A percentile compares a stretch with the other conserved stretches of the same genome.
Conservation (phyloP, 2,888 invertebrate species). For the Erebia epiphron region DNA sequence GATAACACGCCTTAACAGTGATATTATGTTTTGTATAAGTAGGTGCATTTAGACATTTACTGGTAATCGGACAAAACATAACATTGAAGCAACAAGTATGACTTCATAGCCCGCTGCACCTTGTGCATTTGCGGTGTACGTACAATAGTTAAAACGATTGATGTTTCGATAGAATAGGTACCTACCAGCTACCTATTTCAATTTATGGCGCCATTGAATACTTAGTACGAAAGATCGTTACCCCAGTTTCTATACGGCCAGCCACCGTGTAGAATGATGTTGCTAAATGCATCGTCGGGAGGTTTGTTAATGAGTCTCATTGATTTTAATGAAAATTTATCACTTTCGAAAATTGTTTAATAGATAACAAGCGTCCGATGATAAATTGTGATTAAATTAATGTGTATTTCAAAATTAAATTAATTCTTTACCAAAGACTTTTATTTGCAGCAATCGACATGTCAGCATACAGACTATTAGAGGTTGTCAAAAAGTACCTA, state of each 20-base stretch:
- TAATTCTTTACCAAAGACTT: too few species aligned
- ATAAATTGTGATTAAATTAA: neutral
- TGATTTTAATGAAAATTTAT: constrained; percentile 23
- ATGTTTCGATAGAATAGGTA: constrained; percentile 63
- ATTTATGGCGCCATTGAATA: constrained; percentile 74
- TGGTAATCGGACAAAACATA: constrained; percentile 49
- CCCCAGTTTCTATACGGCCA: constrained; percentile 54
- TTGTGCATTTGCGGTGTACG: constrained; percentile 50
- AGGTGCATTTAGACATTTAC: too few species aligned
- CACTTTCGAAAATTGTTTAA: constrained; percentile 19
- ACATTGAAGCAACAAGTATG: constrained; percentile 47
- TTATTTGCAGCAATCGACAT: too few species aligned
- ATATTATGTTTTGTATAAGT: too few species aligned
- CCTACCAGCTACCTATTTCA: constrained; percentile 50
- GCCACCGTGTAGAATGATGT: constrained; percentile 29
- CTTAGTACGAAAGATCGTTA: constrained; percentile 60
- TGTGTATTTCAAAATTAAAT: neutral
- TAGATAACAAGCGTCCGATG: constrained; percentile 11
- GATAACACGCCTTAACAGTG: too few species aligned
- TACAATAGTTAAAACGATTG: constrained; percentile 63
- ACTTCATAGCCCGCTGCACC: constrained; percentile 57
- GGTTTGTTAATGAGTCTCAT: constrained; percentile 23
- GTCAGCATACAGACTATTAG: too few species aligned
- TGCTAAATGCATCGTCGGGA: constrained; percentile 27
- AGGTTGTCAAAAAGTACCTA: too few species aligned